phyloP scores from a whole-genome alignment of 2,888 invertebrate genomes.

The Rotaria sp. region DNA sequence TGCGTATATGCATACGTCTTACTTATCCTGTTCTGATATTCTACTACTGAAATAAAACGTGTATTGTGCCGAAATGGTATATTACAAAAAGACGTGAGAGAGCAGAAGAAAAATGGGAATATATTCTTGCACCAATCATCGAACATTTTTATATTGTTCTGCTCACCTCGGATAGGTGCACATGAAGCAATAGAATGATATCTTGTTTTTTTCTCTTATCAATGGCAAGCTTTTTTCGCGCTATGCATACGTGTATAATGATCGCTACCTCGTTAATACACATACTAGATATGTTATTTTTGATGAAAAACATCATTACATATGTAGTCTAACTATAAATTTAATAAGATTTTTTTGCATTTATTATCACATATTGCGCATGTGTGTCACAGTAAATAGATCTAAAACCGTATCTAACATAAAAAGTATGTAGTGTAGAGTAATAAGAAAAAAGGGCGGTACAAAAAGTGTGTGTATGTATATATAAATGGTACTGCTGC shows the following conservation, averaged over 20 bases:
- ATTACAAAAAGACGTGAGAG: background rate
- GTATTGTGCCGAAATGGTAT: background rate
- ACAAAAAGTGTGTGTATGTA: background rate
- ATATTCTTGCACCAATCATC: background rate
- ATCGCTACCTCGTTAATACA: background rate
- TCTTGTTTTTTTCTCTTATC: no score
- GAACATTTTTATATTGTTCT: background rate
- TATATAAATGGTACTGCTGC: background rate
- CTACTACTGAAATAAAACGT: background rate
- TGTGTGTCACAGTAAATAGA: background rate
- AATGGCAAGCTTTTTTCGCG: background rate
- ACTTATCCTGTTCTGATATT: background rate
- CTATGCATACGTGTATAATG: background rate
- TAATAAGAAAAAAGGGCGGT: background rate
- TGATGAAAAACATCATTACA: no score
- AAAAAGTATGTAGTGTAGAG: background rate
- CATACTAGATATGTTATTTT: no score
- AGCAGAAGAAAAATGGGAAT: background rate
- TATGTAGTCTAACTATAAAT: no score
- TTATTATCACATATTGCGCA: background rate
- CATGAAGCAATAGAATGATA: background rate
- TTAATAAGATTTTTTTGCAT: background rate
- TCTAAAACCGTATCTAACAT: background rate
- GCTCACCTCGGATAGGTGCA: constrained; percentile 14
- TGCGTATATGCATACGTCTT: background rate